Percentiles rank a stretch among this genome's conserved stretches.
These are phyloP conservation scores for Galaxea fascicularis DNA, from an alignment of 92 coral and sea anemone species.

Conservation along the genomic window DNA sequence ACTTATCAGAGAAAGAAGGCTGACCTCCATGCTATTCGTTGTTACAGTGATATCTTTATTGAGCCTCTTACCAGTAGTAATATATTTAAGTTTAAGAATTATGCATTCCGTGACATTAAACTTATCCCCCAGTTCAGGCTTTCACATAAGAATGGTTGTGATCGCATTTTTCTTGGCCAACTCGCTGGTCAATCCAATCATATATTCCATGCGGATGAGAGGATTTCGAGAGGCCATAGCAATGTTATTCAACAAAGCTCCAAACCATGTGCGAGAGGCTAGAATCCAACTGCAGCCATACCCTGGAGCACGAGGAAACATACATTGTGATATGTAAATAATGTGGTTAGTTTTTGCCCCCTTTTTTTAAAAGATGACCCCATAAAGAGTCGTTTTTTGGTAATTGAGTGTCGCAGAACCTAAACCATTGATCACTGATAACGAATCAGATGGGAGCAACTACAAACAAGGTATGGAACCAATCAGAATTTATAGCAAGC, in stretches of 20 bases:
- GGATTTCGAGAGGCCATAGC: neutral
- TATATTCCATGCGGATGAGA: slow-evolving; percentile 19
- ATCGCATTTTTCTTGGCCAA: neutral
- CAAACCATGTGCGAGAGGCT: neutral
- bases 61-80: neutral
- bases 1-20: neutral
- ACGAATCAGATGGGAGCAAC: too few relatives aligned
- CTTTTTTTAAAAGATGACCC: too few relatives aligned
- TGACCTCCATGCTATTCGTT: neutral
- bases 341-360: too few relatives aligned
- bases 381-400: too few relatives aligned
- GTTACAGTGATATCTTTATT: neutral
- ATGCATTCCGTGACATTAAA: too few relatives aligned
- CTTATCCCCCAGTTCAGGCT: neutral
- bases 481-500: too few relatives aligned
- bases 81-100: neutral
- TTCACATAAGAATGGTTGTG: neutral
- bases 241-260: neutral
- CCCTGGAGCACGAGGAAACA: too few relatives aligned
- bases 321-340: too few relatives aligned
- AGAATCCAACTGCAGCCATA: neutral
- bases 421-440: too few relatives aligned
- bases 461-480: too few relatives aligned
- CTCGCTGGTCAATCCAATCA: slow-evolving; percentile 18
- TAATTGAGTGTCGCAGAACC: too few relatives aligned